Percentiles rank a stretch among this genome's conserved stretches.
phyloP scores from a whole-genome alignment of 2,888 invertebrate species.

The Orthosia gothica region DNA sequence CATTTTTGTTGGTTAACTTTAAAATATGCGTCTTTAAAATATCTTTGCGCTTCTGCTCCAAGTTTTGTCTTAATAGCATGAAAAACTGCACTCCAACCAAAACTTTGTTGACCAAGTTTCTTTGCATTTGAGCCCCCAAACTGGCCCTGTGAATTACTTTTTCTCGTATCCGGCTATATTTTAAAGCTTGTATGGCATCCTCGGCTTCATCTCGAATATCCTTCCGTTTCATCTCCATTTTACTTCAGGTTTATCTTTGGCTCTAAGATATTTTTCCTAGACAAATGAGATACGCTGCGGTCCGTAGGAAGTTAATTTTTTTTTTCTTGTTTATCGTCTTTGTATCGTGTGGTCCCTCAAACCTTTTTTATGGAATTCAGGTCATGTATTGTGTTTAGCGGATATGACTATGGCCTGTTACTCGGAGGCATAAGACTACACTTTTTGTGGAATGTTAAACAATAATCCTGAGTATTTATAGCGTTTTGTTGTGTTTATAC shows the following conservation, averaged over 20 bases:
- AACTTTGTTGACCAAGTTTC: slow-evolving; percentile 71
- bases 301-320: slow-evolving; percentile 74
- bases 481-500: no score
- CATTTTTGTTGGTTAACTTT: slow-evolving; percentile 53
- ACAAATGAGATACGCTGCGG: slow-evolving; percentile 79
- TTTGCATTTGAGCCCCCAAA: slow-evolving; percentile 62
- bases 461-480: no score
- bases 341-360: slow-evolving; percentile 64
- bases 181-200: slow-evolving; percentile 80
- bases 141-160: slow-evolving; percentile 73
- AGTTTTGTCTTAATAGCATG: slow-evolving; percentile 63
- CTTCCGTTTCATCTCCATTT: slow-evolving; percentile 86
- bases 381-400: slow-evolving; percentile 53
- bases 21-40: slow-evolving; percentile 58
- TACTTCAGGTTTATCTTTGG: slow-evolving; percentile 84
- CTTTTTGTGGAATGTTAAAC: no score
- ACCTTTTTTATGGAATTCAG: slow-evolving; percentile 63
- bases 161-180: slow-evolving; percentile 79
- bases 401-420: slow-evolving; percentile 62
- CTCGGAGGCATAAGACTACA: slow-evolving; percentile 52
- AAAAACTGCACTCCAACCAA: slow-evolving; percentile 55
- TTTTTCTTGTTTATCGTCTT: slow-evolving; percentile 69
- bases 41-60: slow-evolving; percentile 38
- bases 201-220: slow-evolving; percentile 81
- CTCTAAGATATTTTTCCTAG: slow-evolving; percentile 78